phyloP scores from a whole-genome alignment of 1,140 invertebrate species.

The Helicorthomorpha holstii region DNA sequence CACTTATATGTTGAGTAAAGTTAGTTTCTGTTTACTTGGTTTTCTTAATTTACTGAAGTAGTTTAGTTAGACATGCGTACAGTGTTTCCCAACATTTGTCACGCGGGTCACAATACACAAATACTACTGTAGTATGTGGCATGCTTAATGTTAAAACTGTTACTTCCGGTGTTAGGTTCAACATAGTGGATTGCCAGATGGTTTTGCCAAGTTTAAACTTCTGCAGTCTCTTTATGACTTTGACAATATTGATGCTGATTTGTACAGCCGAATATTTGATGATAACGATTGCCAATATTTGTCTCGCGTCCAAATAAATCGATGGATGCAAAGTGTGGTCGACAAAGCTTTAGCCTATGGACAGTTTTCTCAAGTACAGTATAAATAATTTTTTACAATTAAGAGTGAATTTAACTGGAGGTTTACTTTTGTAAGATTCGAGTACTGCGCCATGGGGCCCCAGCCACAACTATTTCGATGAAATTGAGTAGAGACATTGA shows the following conservation, averaged over 20 bases:
- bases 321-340: neutral
- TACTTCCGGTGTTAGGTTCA: neutral
- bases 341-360: neutral
- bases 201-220: neutral
- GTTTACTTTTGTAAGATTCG: too few species aligned
- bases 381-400: neutral
- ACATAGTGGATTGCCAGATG: neutral
- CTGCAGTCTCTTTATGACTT: neutral
- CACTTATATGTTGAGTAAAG: too few species aligned
- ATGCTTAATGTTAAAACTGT: too few species aligned
- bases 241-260: neutral
- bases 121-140: too few species aligned
- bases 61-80: too few species aligned
- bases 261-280: too few species aligned
- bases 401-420: neutral
- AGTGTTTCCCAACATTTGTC: too few species aligned
- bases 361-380: neutral
- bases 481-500: neutral
- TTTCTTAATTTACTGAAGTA: too few species aligned
- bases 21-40: too few species aligned
- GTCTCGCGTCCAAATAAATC: neutral
- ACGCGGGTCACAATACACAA: too few species aligned
- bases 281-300: neutral
- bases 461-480: neutral
- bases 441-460: neutral